Percentiles rank a stretch among this genome's conserved stretches.
These are phyloP conservation scores for Colaptes auratus DNA, from an alignment of 2,113 vertebrate genomes.

Conservation along the genomic window DNA sequence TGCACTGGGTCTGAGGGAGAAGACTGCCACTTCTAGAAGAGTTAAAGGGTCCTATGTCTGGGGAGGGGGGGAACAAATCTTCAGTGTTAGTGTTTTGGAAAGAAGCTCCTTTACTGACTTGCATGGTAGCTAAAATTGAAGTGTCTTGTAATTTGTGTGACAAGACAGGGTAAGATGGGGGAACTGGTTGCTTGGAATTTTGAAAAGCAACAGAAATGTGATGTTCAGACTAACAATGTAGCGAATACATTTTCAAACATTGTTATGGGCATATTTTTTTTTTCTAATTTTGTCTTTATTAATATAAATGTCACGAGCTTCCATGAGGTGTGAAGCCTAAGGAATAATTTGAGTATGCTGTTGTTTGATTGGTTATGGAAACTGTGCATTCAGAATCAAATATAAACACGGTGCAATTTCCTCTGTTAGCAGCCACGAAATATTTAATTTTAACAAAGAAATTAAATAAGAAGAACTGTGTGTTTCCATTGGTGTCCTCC, in stretches of 20 bases:
- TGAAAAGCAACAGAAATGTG: constrained; percentile 46
- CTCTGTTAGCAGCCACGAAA: constrained; percentile 38
- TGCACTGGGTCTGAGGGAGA: constrained; percentile 88
- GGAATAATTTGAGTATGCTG: constrained; percentile 26
- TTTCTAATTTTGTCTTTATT: constrained; percentile 63
- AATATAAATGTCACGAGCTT: constrained; percentile 39
- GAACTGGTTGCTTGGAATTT: neutral
- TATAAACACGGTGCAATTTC: neutral
- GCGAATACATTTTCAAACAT: constrained; percentile 40
- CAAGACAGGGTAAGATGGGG: constrained; percentile 42
- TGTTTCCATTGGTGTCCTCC: constrained; percentile 41
- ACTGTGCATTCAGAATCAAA: neutral
- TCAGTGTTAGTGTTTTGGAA: constrained; percentile 71
- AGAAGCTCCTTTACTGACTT: constrained; percentile 76
- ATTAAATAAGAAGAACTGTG: constrained; percentile 39
- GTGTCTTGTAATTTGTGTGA: constrained; percentile 71
- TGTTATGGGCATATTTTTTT: constrained; percentile 47
- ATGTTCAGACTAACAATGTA: constrained; percentile 52
- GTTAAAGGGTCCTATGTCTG: constrained; percentile 82
- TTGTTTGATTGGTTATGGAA: neutral
- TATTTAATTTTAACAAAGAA: constrained; percentile 61
- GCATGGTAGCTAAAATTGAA: constrained; percentile 77
- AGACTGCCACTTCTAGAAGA: constrained; percentile 91
- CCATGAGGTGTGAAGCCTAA: neutral
- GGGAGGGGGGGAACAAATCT: constrained; percentile 64